Base-by-base conservation (phyloP, 1,140 invertebrate species). In the Drosophila bifasciata region DNA sequence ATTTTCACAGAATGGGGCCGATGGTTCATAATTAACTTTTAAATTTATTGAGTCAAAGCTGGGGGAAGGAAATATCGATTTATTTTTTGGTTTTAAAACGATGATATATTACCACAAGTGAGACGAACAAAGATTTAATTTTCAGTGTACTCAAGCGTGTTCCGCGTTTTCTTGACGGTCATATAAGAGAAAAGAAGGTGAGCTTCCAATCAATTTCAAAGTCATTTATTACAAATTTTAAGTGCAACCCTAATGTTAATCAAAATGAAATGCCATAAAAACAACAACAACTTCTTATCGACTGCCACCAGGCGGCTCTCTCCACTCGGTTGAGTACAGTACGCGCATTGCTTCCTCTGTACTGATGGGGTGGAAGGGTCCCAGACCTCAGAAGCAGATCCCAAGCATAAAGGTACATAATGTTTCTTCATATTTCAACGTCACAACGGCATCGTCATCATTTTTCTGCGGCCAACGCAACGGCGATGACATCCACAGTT, bases 171-270 rank as follows among this genome's bases (percentile, higher is more conserved):
- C 77, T 81, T 81, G 81, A 61, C 67, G 55, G 46, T 57, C 48
- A 69, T 61, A 74, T 61, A 74, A 77, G 78, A 60, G 61, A 39
- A 46, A 55, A 5, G 16, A 67, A 28, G 49, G 53, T 61, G 41
- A 68, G 63, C 77, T 80, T 86, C 64, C 64, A 77, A 88, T 86
- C 83, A 81, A 88, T 86, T 81, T 77, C 69, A 74, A 86, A 78
- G 78, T 81, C 83, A 88, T 88, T 86, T 88, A 73, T 81, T 63
- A 86, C 83, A 88, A 88, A 86, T 86, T 86, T 81, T 77, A 81
- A 77, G 73, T 78, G 67, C 80, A 68, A 48, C 66, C 63, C 73
- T 62, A 81, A 77, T 81, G 73, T 77, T 86, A 70, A 86, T 86
- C 79, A 85, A 85, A 85, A 85, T 81, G 80, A 81, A 86, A 66